Evolutionary conservation across 2,113 vertebrate species (phyloP).

Genomic region (Callionymus lyra): DNA sequence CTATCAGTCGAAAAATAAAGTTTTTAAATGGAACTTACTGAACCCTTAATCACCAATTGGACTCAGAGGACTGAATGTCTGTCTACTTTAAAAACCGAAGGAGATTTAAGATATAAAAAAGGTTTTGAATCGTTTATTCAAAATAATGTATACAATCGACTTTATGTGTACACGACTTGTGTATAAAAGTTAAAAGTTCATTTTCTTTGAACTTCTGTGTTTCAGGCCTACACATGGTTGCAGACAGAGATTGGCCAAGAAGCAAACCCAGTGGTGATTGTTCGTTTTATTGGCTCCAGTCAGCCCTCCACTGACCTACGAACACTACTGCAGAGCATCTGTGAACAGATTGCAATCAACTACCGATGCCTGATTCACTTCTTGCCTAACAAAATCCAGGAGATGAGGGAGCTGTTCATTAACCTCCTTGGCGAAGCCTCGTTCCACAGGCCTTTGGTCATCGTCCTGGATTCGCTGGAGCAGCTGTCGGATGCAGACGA

Average conservation of each 20-base stretch:
- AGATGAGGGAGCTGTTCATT: conserved; percentile 87
- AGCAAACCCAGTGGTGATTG: conserved; percentile 86
- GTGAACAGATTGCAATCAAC: conserved; percentile 91
- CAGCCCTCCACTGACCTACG: conserved; percentile 83
- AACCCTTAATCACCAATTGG: too few species aligned
- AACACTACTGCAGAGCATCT: conserved; percentile 88
- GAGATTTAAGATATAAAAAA: too few species aligned
- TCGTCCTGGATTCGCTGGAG: conserved; percentile 88
- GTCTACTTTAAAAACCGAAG: too few species aligned
- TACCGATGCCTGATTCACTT: conserved; percentile 91
- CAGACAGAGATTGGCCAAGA: conserved; percentile 92
- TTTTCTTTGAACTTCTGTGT: conserved; percentile 40
- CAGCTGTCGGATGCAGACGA: conserved; percentile 88
- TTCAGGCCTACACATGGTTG: conserved; percentile 88
- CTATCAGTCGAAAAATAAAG: too few species aligned
- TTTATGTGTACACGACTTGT: too few species aligned
- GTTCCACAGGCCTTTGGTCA: conserved; percentile 83
- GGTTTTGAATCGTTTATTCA: too few species aligned
- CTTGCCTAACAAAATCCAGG: conserved; percentile 92
- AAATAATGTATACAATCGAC: too few species aligned
- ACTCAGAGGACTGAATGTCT: too few species aligned
- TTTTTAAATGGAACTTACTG: too few species aligned
- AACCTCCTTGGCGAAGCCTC: conserved; percentile 92
- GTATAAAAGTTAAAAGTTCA: too few species aligned
- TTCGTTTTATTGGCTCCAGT: conserved; percentile 87